Evolutionary conservation across 2,797 vertebrate species (phyloP), one percentile per base, ranked within the genome.

Genomic region (Halcyon smyrnensis): DNA sequence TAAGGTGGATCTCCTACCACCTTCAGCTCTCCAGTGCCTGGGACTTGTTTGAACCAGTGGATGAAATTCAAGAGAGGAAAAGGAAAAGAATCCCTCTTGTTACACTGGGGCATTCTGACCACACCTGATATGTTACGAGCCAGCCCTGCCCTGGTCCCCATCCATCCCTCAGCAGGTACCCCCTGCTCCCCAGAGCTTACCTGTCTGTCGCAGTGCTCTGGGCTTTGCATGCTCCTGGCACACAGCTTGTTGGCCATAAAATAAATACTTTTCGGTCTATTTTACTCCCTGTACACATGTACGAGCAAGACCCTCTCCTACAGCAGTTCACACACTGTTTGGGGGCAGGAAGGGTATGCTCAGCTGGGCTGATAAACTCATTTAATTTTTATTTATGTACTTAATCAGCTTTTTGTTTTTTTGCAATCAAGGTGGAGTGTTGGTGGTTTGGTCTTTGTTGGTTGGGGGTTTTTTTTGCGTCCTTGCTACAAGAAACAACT

Each of bases 401-500:
- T 87, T 91, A 70, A 71, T 84, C 77, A 27, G 39, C 39, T 37
- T 20, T 51, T 82, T 71, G 51, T 76, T 65, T 73, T 45, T 75
- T 64, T 83, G 56, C 83, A 88, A 75, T 94, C 74, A 83, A 45
- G 84, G 89, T 87, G 80, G 84, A 84, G 65, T 75, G 17, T 70
- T 16, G 56, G 23, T 7, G 50, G 27, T 51, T 51, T 51, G 50
- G 50, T 51, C 50, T 51, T 32, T 11, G 23, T 37, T 39, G 13
- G 36, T 45, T 23, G 32, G 9, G n/a, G 34, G 34, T 11, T 19
- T 36, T 80, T 93, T 89, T 84, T 84, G 62, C 11, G 25, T 94
- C 92, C 96, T 96, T 97, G 96, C 91, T 94, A 86, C 87, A 88
- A 95, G 96, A 96, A 95, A 95, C 89, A 76, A 91, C 84, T 84